Evolutionary conservation across 2,797 vertebrate species (phyloP).

Genomic region (Lates japonicus): DNA sequence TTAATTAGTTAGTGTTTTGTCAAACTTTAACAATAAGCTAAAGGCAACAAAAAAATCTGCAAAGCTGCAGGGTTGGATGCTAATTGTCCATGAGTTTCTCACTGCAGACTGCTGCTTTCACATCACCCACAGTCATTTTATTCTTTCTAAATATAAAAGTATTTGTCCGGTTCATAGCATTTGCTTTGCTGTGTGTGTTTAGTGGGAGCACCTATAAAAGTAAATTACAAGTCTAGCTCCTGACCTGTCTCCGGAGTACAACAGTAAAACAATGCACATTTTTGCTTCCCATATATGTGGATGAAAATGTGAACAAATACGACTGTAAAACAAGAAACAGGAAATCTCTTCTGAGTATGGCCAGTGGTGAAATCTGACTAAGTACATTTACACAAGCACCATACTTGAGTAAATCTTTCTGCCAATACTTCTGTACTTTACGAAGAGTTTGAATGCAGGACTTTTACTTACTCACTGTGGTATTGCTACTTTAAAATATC

Average conservation of each 20-base stretch:
- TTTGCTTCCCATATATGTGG: not conserved
- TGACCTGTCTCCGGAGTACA: not conserved
- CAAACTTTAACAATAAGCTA: not conserved
- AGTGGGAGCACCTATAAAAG: constrained; percentile 1
- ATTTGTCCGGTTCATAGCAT: constrained; percentile 8
- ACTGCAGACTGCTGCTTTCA: not conserved
- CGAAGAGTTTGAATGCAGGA: not conserved
- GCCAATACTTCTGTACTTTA: not conserved
- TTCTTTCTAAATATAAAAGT: constrained; percentile 1
- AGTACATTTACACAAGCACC: not conserved
- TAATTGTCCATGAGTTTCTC: not conserved
- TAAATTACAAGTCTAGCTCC: not conserved
- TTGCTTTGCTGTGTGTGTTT: not conserved
- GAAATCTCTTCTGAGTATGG: not conserved
- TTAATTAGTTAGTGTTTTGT: not conserved
- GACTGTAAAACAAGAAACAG: not conserved
- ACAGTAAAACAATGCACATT: not conserved
- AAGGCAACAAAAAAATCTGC: not conserved
- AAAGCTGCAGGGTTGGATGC: not conserved
- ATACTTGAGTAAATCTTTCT: not conserved
- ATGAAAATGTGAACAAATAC: not conserved
- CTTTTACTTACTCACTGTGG: not conserved
- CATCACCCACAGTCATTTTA: not conserved
- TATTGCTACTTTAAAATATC: not conserved
- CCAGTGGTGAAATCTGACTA: not conserved